phyloP scores from a whole-genome alignment of 2,797 vertebrate species.

The Ispidina lecontei region DNA sequence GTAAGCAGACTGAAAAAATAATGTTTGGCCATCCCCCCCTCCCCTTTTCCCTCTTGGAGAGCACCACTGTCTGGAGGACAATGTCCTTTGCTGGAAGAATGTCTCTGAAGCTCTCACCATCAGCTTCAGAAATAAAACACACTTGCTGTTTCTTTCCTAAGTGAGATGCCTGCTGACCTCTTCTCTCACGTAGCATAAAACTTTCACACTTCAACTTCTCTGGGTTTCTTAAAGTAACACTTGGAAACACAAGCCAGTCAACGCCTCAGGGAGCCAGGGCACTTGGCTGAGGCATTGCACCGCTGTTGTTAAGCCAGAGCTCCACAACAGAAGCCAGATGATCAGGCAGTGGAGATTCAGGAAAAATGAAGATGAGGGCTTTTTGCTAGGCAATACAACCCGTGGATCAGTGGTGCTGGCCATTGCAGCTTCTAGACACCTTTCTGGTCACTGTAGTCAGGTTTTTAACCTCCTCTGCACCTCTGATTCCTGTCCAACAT shows the following conservation, averaged over 20 bases:
- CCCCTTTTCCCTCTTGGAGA: background rate
- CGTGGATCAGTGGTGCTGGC: background rate
- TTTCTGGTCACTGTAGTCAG: background rate
- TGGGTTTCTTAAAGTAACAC: constrained; percentile 69
- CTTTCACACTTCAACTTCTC: constrained; percentile 59
- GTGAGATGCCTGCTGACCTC: constrained; percentile 45
- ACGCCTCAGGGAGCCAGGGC: constrained; percentile 1
- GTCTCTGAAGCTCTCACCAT: background rate
- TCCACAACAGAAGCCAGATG: background rate
- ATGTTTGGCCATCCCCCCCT: background rate
- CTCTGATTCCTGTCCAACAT: background rate
- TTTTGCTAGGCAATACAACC: background rate
- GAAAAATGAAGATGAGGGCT: background rate
- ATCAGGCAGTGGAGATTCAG: background rate
- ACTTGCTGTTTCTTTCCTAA: background rate
- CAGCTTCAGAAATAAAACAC: constrained; percentile 28
- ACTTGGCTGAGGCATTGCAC: constrained; percentile 18
- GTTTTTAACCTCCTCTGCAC: background rate
- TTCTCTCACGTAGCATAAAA: constrained; percentile 61
- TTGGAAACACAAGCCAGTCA: constrained; percentile 61
- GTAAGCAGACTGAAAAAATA: background rate
- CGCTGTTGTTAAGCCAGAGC: constrained; percentile 3
- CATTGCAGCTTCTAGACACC: background rate
- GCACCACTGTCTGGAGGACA: background rate
- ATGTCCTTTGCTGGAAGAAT: background rate